Percentiles rank a stretch among this genome's conserved stretches.
Evolutionary conservation across 1,140 invertebrate genomes (phyloP).

Genomic region (Bombus terrestris): DNA sequence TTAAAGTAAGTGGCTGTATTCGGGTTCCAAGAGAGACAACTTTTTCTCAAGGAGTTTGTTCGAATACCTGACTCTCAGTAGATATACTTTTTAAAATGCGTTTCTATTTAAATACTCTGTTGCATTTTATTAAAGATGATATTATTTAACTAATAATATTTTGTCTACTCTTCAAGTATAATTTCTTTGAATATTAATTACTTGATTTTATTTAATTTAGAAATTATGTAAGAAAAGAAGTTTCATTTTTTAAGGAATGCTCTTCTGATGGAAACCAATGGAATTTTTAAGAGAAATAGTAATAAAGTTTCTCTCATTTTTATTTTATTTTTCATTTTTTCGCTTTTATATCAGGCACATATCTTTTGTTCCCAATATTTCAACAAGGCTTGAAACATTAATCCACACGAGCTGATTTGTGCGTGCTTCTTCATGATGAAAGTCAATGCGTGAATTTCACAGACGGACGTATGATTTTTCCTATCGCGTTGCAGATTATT

Average conservation of each 20-base stretch:
- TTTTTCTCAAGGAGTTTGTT: not conserved
- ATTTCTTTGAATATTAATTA: not conserved
- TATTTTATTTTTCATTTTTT: not conserved
- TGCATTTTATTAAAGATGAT: not conserved
- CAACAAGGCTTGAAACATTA: not conserved
- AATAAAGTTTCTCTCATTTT: too few species aligned
- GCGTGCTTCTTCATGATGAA: not conserved
- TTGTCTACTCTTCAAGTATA: not conserved
- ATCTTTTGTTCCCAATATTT: not conserved
- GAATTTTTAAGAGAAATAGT: not conserved
- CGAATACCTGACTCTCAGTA: too few species aligned
- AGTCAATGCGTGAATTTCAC: not conserved
- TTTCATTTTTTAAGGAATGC: too few species aligned
- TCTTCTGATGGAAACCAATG: not conserved
- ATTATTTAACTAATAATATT: not conserved
- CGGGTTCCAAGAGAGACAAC: constrained; percentile 7
- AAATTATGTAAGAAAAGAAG: not conserved
- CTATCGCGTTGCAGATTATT: not conserved
- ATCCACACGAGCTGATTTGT: not conserved
- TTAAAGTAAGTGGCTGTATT: constrained; percentile 40
- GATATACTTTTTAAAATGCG: not conserved
- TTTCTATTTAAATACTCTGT: not conserved
- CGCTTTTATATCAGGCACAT: not conserved
- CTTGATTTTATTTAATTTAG: not conserved
- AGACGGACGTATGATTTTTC: not conserved